Conservation (phyloP, 1,140 invertebrate species). For the Drosophila takahashii region DNA sequence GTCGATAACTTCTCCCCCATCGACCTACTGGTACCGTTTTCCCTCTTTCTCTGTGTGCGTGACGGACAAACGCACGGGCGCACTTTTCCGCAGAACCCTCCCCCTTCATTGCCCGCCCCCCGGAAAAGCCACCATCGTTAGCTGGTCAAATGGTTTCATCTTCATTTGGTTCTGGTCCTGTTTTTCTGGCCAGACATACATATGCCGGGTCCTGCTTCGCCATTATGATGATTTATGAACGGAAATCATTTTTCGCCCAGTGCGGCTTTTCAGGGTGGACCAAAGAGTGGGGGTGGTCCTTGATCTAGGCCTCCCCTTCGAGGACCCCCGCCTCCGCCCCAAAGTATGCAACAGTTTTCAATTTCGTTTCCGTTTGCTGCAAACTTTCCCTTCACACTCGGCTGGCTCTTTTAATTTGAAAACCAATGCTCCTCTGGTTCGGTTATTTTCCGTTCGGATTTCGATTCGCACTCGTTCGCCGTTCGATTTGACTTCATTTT, state of each 20-base stretch:
- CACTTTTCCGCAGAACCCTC: conserved; percentile 33
- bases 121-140: conserved; percentile 32
- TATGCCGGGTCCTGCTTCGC: conserved; percentile 35
- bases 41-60: conserved; percentile 40
- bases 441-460: conserved; percentile 16
- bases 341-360: conserved; percentile 74
- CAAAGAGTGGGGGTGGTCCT: background rate
- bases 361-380: conserved; percentile 45
- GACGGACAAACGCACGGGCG: conserved; percentile 56
- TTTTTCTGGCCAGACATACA: conserved; percentile 31
- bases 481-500: conserved; percentile 49
- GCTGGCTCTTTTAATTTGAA: conserved; percentile 74
- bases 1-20: conserved; percentile 16
- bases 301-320: conserved; percentile 21
- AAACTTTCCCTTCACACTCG: conserved; percentile 65
- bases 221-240: conserved; percentile 80
- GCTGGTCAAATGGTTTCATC: conserved; percentile 73
- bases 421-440: conserved; percentile 49
- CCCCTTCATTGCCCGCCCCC: background rate
- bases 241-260: conserved; percentile 72
- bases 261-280: conserved; percentile 18
- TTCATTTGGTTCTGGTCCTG: conserved; percentile 63
- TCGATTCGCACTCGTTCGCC: conserved; percentile 1
- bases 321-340: conserved; percentile 12
- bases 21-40: background rate